These are phyloP conservation scores for Actinemys pallida DNA, from an alignment of 2,113 vertebrate genomes.

Conservation along the genomic window DNA sequence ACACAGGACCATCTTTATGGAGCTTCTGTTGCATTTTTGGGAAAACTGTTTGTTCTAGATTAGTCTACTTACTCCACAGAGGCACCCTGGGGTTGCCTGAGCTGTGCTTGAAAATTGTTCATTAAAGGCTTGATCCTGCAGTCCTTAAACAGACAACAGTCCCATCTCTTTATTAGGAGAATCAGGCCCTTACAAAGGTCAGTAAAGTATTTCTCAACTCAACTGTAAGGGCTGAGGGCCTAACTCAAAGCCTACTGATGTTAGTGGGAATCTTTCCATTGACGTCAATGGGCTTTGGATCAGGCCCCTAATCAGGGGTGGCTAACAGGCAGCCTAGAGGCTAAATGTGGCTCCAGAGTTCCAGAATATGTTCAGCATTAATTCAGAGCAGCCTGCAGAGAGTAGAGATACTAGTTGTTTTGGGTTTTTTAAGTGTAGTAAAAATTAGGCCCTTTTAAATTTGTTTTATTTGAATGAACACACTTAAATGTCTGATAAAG, in stretches of 20 bases:
- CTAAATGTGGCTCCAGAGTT: fast-evolving
- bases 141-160: no score
- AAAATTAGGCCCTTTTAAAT: not conserved
- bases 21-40: not conserved
- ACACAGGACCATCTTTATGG: not conserved
- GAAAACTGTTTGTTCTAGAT: not conserved
- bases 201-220: not conserved
- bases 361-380: not conserved
- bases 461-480: not conserved
- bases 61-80: not conserved
- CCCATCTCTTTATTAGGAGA: no score
- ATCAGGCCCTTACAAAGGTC: not conserved
- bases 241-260: not conserved
- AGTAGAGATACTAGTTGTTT: not conserved
- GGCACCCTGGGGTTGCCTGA: no score
- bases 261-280: not conserved
- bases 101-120: no score
- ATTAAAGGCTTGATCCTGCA: no score
- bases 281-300: not conserved
- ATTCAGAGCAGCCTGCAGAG: not conserved
- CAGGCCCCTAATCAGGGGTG: fast-evolving
- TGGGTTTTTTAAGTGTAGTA: no score
- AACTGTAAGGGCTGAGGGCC: not conserved
- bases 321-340: not conserved
- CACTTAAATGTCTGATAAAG: not conserved